Conservation (phyloP, 2,113 vertebrate genomes). For the Sarotherodon lohbergeri region DNA sequence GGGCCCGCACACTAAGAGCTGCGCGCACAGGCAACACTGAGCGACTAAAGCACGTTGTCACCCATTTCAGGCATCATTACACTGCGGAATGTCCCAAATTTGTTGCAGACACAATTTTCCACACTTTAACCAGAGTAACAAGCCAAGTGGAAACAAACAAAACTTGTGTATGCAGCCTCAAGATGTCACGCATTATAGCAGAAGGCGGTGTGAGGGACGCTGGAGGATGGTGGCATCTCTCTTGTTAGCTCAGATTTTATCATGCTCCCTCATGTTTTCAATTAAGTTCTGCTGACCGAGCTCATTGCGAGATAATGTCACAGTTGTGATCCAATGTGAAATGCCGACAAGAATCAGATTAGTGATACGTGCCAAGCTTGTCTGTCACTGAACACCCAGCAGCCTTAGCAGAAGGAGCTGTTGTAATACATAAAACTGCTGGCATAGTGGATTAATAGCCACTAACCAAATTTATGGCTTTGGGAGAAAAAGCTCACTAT, state of each 20-base stretch:
- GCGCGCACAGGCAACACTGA: neutral
- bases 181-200: neutral
- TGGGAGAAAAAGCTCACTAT: neutral
- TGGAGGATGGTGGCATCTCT: neutral
- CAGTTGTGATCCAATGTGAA: neutral
- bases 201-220: neutral
- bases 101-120: slow-evolving; percentile 39
- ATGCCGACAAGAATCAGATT: neutral
- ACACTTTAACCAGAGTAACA: slow-evolving; percentile 14
- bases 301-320: neutral
- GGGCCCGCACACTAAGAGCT: neutral
- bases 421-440: neutral
- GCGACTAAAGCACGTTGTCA: slow-evolving; percentile 6
- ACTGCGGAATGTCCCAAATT: slow-evolving; percentile 27
- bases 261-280: neutral
- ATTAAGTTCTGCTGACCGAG: neutral
- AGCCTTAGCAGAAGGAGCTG: neutral
- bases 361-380: neutral
- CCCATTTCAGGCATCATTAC: slow-evolving; percentile 55
- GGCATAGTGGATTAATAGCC: neutral
- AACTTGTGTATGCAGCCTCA: neutral
- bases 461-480: neutral
- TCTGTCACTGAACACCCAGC: neutral
- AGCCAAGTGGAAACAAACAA: slow-evolving; percentile 34
- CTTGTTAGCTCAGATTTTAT: neutral